These are phyloP conservation scores for Drosophila ercepeae DNA, from an alignment of 1,140 invertebrate genomes.

Conservation along the genomic window DNA sequence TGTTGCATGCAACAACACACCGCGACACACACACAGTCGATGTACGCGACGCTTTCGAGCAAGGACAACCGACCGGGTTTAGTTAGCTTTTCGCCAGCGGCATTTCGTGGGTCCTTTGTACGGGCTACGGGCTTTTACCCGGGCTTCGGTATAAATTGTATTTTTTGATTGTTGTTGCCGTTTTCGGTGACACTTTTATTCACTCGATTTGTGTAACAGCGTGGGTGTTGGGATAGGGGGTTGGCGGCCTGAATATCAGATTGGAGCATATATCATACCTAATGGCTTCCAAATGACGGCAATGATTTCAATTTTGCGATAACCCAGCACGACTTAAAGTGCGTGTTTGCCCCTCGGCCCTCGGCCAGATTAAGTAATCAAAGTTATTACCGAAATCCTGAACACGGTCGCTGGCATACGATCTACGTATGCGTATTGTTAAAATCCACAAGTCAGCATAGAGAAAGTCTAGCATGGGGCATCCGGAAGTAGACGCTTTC, in stretches of 20 bases:
- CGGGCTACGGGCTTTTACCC: slow-evolving; percentile 13
- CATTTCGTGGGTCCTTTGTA: slow-evolving; percentile 50
- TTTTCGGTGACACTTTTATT: slow-evolving; percentile 77
- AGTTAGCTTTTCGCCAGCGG: slow-evolving; percentile 58
- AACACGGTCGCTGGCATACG: slow-evolving; percentile 44
- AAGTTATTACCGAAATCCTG: slow-evolving; percentile 51
- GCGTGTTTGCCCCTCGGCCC: slow-evolving; percentile 10
- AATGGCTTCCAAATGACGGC: slow-evolving; percentile 77
- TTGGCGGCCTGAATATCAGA: slow-evolving; percentile 76
- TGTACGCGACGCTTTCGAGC: slow-evolving; percentile 7
- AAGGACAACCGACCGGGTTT: slow-evolving; percentile 45
- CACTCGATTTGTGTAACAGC: slow-evolving; percentile 42
- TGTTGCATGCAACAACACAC: slow-evolving; percentile 67
- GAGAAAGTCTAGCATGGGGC: not conserved
- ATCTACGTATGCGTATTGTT: slow-evolving; percentile 72
- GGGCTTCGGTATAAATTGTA: slow-evolving; percentile 68
- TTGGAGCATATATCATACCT: slow-evolving; percentile 76
- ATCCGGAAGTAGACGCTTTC: slow-evolving; percentile 11
- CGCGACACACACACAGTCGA: slow-evolving; percentile 16
- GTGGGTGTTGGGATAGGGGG: slow-evolving; percentile 13
- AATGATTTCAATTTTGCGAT: slow-evolving; percentile 78
- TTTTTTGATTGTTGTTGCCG: slow-evolving; percentile 66
- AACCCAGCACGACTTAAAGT: slow-evolving; percentile 42
- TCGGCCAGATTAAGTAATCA: slow-evolving; percentile 56
- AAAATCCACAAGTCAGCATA: slow-evolving; percentile 6